Percentiles rank a stretch among this genome's conserved stretches.
These are phyloP conservation scores for Selenia dentaria DNA, from an alignment of 2,888 invertebrate species.

Conservation along the genomic window DNA sequence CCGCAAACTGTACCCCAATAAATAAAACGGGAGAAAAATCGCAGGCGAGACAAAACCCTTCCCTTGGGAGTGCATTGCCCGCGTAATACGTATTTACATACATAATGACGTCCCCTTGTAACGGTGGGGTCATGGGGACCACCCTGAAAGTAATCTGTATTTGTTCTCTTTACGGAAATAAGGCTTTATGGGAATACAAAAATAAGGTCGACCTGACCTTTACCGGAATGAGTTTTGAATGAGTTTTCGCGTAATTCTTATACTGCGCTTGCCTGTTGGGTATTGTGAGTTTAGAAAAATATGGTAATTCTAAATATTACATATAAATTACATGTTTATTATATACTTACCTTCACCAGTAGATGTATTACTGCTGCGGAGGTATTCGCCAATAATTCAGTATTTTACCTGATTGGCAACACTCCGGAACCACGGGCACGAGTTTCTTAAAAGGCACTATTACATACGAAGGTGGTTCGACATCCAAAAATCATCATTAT, in stretches of 20 bases:
- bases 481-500: too few species aligned
- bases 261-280: neutral
- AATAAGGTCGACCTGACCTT: constrained; percentile 31
- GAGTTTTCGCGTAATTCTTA: constrained; percentile 11
- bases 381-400: too few species aligned
- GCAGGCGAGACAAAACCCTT: constrained; percentile 47
- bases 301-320: too few species aligned
- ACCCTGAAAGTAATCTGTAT: constrained; percentile 35
- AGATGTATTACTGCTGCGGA: too few species aligned
- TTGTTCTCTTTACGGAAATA: constrained; percentile 36
- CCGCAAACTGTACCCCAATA: constrained; percentile 48
- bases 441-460: too few species aligned
- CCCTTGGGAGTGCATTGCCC: constrained; percentile 45
- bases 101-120: constrained; percentile 47
- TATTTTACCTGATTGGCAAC: too few species aligned
- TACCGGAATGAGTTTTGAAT: constrained; percentile 15
- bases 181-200: constrained; percentile 26
- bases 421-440: too few species aligned
- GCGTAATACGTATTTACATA: constrained; percentile 53
- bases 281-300: too few species aligned
- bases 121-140: constrained; percentile 29
- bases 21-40: constrained; percentile 58
- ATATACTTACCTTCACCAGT: too few species aligned
- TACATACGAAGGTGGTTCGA: too few species aligned
- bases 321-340: too few species aligned